Base-by-base conservation (phyloP, 1,140 invertebrate species). In the Trichomalopsis sarcophagae region DNA sequence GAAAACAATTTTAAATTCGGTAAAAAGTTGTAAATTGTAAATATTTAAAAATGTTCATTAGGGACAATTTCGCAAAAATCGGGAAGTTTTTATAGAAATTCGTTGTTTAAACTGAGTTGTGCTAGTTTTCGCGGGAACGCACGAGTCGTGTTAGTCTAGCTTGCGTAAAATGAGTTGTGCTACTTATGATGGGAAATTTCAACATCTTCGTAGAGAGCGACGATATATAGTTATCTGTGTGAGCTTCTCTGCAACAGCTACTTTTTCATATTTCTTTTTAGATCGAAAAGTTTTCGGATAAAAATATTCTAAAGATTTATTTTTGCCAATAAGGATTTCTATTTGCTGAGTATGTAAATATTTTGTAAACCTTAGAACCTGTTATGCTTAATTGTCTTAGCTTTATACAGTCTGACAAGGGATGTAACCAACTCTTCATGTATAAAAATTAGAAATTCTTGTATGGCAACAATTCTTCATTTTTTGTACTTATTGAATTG, bases 321-420 rank as follows among this genome's bases (percentile, higher is more conserved):
- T 86, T 85, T 27, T 23, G 30, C 81, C 86, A 87, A 69, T 87
- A 17, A 36, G 80, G 84, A 55, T 81, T 81, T 30, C 84, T 81
- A 81, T 86, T 84, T 17, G 66, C 36, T 30, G 9, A 23, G 78
- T 87, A 86, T 27, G 84, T 84, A 10, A 83, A 84, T 27, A 86
- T 74, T 10, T 71, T 44, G 55, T 85, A 82, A 14, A n/a, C 0
- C 21, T n/a, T 68, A 23, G 77, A 62, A 1, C 78, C 82, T 33
- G 82, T 84, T 10, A 86, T 81, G 17, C 71, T 3, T 78, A 81
- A 84, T 81, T 75, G 69, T 33, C 81, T 75, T 33, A 74, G 55
- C 21, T 82, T 33, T 7, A 36, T 62, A 81, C 85, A 82, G 21
- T 68, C 21, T 40, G 5, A 76, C 23, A 73, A 82, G 14, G 7